Base-by-base conservation (phyloP, 2,888 invertebrate species). In the Drosophila kuntzei region DNA sequence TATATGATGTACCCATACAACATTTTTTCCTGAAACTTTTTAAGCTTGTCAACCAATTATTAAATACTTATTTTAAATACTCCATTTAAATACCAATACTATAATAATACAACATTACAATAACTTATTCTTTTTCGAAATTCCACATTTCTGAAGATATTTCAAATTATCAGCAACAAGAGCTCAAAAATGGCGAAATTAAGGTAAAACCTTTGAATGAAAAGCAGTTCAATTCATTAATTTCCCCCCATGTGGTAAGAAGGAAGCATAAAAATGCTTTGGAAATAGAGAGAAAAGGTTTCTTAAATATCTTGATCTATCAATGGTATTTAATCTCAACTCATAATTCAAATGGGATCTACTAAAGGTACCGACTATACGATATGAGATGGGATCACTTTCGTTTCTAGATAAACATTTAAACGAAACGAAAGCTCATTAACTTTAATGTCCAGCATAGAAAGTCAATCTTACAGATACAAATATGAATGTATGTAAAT, bases 371-470 rank as follows among this genome's bases (percentile, higher is more conserved):
- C 14, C 34, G 22, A 72, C 36, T 46, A 7, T 29, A 22, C 18
- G 34, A 12, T 18, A 12, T 18, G 37, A 20, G 60, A 43, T 36
- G 37, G 20, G 20, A 29, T 51, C 54, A 62, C 62, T 77, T 59
- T 75, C 58, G 59, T 53, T 54, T 36, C 46, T 20, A 65, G 75
- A 66, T 63, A 86, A 83, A 86, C 71, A 66, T 62, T 68, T n/a
- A n/a, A 60, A 69, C 20, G 68, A 47, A 59, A 61, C 55, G 73
- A 87, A 87, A 82, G 88, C 86, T 76, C 71, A 87, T 82, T 81
- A 79, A 85, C 54, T 62, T 79, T 66, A 66, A 72, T 72, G 61
- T 84, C 32, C 63, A 51, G 55, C 53, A 62, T 65, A 53, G 69
- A 75, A 72, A 72, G 74, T 64, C 34, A 8, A 32, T 8, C 25